Percentiles rank a stretch among this genome's conserved stretches.
These are phyloP conservation scores for Conus betulinus DNA, from an alignment of 1,140 invertebrate species.

Conservation along the genomic window DNA sequence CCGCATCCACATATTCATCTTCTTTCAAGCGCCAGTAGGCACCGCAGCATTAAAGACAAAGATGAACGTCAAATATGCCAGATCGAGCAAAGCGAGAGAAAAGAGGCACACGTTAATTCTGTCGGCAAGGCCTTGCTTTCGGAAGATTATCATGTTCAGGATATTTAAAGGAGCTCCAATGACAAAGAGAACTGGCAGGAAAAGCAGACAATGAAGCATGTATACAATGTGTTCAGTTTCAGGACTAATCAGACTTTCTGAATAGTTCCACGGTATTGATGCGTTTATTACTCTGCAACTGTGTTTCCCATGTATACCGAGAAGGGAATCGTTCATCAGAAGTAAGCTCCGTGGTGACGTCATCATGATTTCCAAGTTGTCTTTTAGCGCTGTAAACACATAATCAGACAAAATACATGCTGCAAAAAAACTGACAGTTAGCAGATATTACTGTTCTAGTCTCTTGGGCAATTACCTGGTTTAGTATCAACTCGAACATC, in stretches of 20 bases:
- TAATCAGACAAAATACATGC: no score
- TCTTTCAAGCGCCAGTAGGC: background rate
- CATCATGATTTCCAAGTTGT: no score
- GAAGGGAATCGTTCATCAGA: no score
- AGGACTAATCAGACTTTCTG: background rate
- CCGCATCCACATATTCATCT: background rate
- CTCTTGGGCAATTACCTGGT: no score
- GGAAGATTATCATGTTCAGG: conserved; percentile 8
- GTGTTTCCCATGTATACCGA: no score
- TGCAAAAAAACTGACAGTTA: no score
- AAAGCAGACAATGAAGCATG: background rate
- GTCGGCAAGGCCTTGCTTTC: background rate
- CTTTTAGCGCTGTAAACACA: no score
- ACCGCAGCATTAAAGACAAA: background rate
- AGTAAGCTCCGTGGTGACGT: no score
- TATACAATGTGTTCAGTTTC: background rate
- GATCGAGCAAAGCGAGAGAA: background rate
- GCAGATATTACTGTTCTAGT: no score
- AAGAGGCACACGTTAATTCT: conserved; percentile 26
- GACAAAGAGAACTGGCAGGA: background rate
- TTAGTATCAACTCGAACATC: no score
- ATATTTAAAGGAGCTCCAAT: background rate
- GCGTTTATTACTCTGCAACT: background rate
- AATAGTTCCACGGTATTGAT: background rate
- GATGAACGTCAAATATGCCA: background rate